These are phyloP conservation scores for Ibycter americanus DNA, from an alignment of 2,797 vertebrate species.

Conservation along the genomic window DNA sequence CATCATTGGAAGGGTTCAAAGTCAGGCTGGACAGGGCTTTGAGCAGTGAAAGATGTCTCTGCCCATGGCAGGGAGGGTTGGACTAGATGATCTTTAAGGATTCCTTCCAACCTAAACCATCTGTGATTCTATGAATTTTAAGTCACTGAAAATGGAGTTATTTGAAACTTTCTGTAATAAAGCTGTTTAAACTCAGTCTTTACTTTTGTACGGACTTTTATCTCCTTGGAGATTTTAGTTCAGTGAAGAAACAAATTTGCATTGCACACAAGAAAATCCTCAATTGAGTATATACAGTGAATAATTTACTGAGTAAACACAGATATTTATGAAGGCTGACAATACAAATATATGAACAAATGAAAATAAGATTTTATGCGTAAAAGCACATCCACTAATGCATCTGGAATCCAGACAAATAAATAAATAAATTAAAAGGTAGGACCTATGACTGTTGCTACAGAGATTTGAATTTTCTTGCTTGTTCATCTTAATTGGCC, in stretches of 20 bases:
- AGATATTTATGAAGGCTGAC: not conserved
- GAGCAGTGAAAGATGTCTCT: not conserved
- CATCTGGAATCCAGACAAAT: not conserved
- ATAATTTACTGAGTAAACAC: not conserved
- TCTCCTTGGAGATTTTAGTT: not conserved
- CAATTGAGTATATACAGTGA: not conserved
- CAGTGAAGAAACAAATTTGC: not conserved
- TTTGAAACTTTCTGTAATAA: not conserved
- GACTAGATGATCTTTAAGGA: not conserved
- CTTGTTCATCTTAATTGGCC: not conserved
- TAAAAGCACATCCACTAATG: not conserved
- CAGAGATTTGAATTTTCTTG: not conserved
- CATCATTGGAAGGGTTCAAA: not conserved
- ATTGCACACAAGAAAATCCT: not conserved
- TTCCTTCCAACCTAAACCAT: not conserved
- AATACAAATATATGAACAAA: not conserved
- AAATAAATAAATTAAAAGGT: not conserved
- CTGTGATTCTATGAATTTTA: not conserved
- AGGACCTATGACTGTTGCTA: not conserved
- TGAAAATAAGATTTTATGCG: not conserved
- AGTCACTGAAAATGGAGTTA: not conserved
- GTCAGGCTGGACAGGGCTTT: not conserved
- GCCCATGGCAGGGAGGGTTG: rapidly evolving
- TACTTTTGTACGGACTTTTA: not conserved
- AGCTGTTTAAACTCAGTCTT: not conserved